Evolutionary conservation across 92 coral and sea anemone species (phyloP), one percentile per base, ranked within the genome.

Genomic region (Epizoanthus scotinus): DNA sequence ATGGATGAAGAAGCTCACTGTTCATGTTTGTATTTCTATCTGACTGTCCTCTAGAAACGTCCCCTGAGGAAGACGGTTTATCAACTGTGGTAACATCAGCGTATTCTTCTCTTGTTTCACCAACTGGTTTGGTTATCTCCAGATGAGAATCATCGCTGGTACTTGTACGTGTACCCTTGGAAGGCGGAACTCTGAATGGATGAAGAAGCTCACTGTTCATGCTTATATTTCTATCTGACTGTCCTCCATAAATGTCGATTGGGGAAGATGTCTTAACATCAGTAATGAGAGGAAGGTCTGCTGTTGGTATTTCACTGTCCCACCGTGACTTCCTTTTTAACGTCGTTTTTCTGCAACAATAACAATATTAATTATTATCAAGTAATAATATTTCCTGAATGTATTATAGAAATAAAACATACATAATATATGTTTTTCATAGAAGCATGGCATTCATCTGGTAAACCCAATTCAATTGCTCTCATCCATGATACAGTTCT

Each of bases 281-380:
- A 36, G 27, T 70, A 34, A 8, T 25, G 18, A 26, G 8, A 18
- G 42, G 22, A 54, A 70, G 36, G 13, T 71, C 47, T 78, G 20
- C 83, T 17, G 64, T 55, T 0, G 79, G 78, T 71, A 78, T 53
- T 55, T 86, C 86, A 61, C 67, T 79, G 22, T 89, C 92, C 89
- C 92, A 89, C 25, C 91, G 83, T 63, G 91, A 84, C 20, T 67
- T 57, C 29, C 53, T 21, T 73, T 74, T 73, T 62, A 71, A 62
- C 12, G 62, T n/a, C 14, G 70, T 36, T 53, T 31, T 62, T 58
- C 91, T 88, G 84, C 26, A 78, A 78, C 20, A 59, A 77, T 6
- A 2, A 50, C 14, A 59, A 67, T 21, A 21, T 8, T 21, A 7
- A 50, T 2, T 52, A 53, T 52, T 9, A 15, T 22, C 9, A 10